These are phyloP conservation scores for Danio albolineatus DNA, from an alignment of 2,797 vertebrate species.

Conservation along the genomic window DNA sequence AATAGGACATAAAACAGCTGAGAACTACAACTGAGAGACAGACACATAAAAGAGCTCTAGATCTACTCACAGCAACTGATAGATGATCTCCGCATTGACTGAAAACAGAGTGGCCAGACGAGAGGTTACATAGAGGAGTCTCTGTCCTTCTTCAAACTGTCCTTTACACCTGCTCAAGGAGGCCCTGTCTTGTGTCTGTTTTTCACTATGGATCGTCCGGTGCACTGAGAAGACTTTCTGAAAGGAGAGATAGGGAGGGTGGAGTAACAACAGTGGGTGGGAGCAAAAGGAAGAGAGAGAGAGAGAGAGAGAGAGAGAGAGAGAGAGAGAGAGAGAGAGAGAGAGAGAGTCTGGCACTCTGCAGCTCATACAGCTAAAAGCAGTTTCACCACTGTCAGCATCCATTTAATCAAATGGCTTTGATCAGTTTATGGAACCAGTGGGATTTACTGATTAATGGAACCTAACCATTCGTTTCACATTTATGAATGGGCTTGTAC, in stretches of 20 bases:
- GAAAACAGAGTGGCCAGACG: constrained; percentile 21
- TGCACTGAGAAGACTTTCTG: constrained; percentile 51
- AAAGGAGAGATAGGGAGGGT: constrained; percentile 50
- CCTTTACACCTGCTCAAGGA: constrained; percentile 35
- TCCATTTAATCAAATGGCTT: constrained; percentile 35
- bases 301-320: constrained; percentile 6
- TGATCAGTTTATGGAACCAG: neutral
- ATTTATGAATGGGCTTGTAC: neutral
- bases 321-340: neutral
- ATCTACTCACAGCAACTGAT: constrained; percentile 52
- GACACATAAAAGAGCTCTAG: constrained; percentile 5
- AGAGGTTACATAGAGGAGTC: constrained; percentile 30
- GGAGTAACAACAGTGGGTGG: constrained; percentile 13
- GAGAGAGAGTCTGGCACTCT: constrained; percentile 34
- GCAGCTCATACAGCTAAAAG: constrained; percentile 34
- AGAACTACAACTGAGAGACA: constrained; percentile 5
- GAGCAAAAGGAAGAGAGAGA: neutral
- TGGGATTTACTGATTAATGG: neutral
- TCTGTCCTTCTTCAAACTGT: constrained; percentile 12
- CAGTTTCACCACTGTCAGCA: constrained; percentile 26
- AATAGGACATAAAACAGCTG: constrained; percentile 23
- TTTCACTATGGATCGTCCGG: constrained; percentile 31
- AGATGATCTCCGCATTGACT: constrained; percentile 21
- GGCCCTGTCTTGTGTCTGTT: constrained; percentile 27
- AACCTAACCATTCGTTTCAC: neutral